Conservation (phyloP, 2,888 invertebrate genomes). For the Parelbella ahira region DNA sequence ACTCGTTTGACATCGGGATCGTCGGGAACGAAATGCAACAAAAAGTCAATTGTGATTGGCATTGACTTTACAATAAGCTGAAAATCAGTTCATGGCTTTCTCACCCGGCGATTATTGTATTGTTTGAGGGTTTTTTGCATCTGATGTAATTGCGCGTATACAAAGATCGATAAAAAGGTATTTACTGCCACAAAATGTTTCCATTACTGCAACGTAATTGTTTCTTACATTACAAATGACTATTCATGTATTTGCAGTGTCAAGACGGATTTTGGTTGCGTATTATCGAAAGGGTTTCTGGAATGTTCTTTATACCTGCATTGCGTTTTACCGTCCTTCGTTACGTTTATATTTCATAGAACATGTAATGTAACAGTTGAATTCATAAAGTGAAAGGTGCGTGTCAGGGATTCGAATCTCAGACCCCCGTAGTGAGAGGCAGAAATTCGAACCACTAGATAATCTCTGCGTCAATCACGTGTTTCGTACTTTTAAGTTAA, state of each 20-base stretch:
- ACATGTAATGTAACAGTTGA: no score
- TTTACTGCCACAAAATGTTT: conserved; percentile 8
- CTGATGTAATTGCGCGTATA: conserved; percentile 10
- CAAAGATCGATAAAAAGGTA: conserved; percentile 12
- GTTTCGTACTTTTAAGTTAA: no score
- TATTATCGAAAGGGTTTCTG: neutral
- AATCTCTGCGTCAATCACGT: no score
- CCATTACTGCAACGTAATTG: conserved; percentile 10
- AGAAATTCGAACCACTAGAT: no score
- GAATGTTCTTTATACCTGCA: conserved; percentile 5
- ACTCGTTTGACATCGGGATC: conserved; percentile 4
- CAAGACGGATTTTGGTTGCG: neutral
- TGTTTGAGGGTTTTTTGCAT: conserved; percentile 10
- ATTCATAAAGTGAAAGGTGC: no score
- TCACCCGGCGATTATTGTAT: conserved; percentile 18
- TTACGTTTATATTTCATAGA: no score
- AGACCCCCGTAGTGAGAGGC: no score
- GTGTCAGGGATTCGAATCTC: no score
- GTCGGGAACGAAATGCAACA: conserved; percentile 8
- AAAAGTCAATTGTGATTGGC: conserved; percentile 10
- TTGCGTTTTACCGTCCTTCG: no score
- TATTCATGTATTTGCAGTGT: conserved; percentile 6
- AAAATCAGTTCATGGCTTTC: conserved; percentile 20
- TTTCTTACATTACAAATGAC: conserved; percentile 5
- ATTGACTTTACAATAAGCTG: conserved; percentile 9